Base-by-base conservation (phyloP, 2,888 invertebrate species). In the Catocala nupta region DNA sequence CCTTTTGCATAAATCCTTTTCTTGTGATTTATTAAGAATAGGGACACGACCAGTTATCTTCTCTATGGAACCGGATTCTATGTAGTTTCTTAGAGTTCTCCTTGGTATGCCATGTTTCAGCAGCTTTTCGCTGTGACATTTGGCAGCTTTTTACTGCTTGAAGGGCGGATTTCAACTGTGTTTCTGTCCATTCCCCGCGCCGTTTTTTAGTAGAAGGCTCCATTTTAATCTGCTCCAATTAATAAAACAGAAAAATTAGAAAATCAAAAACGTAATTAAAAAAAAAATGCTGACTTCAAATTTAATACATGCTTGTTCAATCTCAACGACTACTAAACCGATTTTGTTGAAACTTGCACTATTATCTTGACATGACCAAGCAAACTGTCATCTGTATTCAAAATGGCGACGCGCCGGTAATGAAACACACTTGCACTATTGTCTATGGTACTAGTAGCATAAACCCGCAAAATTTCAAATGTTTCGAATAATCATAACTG, bases 1-100 rank as follows among this genome's bases (percentile, higher is more conserved):
- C 10, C 64, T 43, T 49, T 45, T 43, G 8, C 48, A 50, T 36
- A 72, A 64, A 61, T 68, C 60, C 33, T 64, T 60, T 60, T 72
- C 70, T 66, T 68, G 62, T 57, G 34, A 34, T 48, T 48, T 44
- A 49, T 51, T 59, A 56, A 64, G 48, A 59, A 59, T 55, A 55
- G 59, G 34, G 43, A 49, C 48, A 53, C 51, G 53, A 50, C 55
- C 59, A 44, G 33, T 58, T 50, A 44, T 54, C 51, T 63, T 57
- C 34, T 53, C 44, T 36, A 44, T 49, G 44, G 43, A 54, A 54
- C 61, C 63, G 13, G 59, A 51, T 54, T 36, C 58, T 36, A 61
- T 12, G 48, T 68, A 62, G 57, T 65, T 63, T 25, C 62, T 43
- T 49, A 54, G 47, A 13, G 49, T 63, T 48, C 51, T 39, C 47